phyloP scores from a whole-genome alignment of 1,140 invertebrate genomes.

The Bilobella aurantiaca region DNA sequence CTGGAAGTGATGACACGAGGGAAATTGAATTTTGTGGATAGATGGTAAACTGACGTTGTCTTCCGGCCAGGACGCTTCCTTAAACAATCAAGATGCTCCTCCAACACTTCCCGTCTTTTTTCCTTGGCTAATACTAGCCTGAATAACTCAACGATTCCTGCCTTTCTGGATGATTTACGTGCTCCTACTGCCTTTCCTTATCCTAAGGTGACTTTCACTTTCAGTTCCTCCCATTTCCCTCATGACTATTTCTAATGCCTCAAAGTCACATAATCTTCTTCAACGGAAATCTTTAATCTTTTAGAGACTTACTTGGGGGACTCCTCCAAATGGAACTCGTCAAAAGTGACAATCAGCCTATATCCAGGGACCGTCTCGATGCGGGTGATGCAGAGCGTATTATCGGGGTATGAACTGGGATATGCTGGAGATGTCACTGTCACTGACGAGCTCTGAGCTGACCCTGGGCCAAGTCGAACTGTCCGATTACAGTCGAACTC shows the following conservation, averaged over 20 bases:
- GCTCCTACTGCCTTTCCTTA: no score
- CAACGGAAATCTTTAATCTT: background rate
- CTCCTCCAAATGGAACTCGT: slow-evolving; percentile 57
- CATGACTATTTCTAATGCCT: no score
- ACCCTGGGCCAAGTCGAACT: slow-evolving; percentile 40
- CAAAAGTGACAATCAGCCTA: slow-evolving; percentile 53
- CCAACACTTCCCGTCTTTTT: background rate
- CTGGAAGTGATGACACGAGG: background rate
- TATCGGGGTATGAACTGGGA: slow-evolving; percentile 58
- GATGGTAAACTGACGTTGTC: background rate
- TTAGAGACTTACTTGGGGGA: slow-evolving; percentile 52
- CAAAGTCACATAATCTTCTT: no score
- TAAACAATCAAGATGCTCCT: slow-evolving; percentile 1
- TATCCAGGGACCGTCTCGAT: slow-evolving; percentile 48
- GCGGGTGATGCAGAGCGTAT: slow-evolving; percentile 51
- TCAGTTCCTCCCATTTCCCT: no score
- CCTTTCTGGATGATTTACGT: no score
- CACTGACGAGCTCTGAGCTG: slow-evolving; percentile 34
- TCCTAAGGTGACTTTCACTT: no score
- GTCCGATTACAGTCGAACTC: slow-evolving; percentile 50
- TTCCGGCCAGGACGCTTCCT: background rate
- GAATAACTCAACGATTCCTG: no score
- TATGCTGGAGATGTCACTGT: slow-evolving; percentile 55
- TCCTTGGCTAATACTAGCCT: background rate
- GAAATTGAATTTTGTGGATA: slow-evolving; percentile 1